Percentiles rank a stretch among this genome's conserved stretches.
phyloP scores from a whole-genome alignment of 2,888 invertebrate species.

The Cyclophora punctaria region DNA sequence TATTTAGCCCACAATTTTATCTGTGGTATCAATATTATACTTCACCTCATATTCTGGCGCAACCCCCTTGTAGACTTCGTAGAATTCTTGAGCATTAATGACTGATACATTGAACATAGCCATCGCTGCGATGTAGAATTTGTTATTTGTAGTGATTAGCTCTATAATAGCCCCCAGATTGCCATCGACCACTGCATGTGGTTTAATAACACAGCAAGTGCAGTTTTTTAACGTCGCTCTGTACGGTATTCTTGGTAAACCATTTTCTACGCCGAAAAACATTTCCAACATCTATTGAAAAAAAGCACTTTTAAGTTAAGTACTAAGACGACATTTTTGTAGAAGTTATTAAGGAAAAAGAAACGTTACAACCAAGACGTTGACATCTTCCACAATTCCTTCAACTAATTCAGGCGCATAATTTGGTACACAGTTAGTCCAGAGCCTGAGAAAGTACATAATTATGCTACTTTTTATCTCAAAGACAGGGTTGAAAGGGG shows the following conservation, averaged over 20 bases:
- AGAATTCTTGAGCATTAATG: conserved; percentile 90
- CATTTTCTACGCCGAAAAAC: conserved; percentile 53
- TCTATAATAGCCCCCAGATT: conserved; percentile 82
- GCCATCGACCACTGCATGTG: conserved; percentile 88
- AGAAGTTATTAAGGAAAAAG: too few relatives aligned
- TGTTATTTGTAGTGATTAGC: conserved; percentile 79
- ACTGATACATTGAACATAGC: conserved; percentile 86
- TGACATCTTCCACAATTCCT: too few relatives aligned
- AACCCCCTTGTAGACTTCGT: conserved; percentile 93
- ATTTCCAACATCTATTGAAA: conserved; percentile 42
- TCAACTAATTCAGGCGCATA: too few relatives aligned
- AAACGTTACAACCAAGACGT: too few relatives aligned
- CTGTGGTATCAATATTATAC: too few relatives aligned
- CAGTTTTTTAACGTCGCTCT: conserved; percentile 78
- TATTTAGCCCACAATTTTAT: too few relatives aligned
- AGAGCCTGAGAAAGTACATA: too few relatives aligned
- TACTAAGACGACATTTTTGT: too few relatives aligned
- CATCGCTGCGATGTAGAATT: conserved; percentile 85
- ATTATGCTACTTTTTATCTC: too few relatives aligned
- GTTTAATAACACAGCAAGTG: conserved; percentile 90
- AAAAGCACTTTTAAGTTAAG: too few relatives aligned
- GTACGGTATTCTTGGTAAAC: conserved; percentile 41
- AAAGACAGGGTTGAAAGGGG: too few relatives aligned
- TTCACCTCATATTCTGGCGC: conserved; percentile 78
- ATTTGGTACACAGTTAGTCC: too few relatives aligned